Base-by-base conservation (phyloP, 1,140 invertebrate species). In the Physella acuta region DNA sequence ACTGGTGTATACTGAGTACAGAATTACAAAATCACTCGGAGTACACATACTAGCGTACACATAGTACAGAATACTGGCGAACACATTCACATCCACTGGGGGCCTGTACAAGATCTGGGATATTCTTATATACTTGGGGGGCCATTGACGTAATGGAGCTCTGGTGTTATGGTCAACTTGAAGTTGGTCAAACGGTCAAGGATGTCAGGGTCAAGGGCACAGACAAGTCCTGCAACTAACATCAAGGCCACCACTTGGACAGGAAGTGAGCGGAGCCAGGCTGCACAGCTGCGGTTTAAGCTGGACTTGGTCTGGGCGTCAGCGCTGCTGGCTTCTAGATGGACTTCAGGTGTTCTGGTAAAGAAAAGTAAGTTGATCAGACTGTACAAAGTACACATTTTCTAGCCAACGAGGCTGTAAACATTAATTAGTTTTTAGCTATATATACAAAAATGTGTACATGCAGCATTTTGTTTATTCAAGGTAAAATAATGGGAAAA, bases 61-160 rank as follows among this genome's bases (percentile, higher is more conserved):
- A n/a, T n/a, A n/a, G n/a, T n/a, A n/a, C n/a, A n/a, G n/a, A n/a
- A n/a, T n/a, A n/a, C n/a, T n/a, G n/a, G n/a, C n/a, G n/a, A n/a
- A n/a, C n/a, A n/a, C n/a, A n/a, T n/a, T n/a, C n/a, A n/a, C n/a
- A n/a, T n/a, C n/a, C n/a, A n/a, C n/a, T n/a, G n/a, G n/a, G n/a
- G n/a, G n/a, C n/a, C n/a, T n/a, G n/a, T n/a, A n/a, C n/a, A n/a
- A n/a, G n/a, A n/a, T n/a, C n/a, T n/a, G n/a, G n/a, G n/a, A n/a
- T n/a, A n/a, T n/a, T n/a, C 66, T 74, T 68, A 74, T 20, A 74
- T 36, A 39, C 93, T 93, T 37, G 93, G 93, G 26, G 93, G 92
- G 72, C 93, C 93, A 55, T 90, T 89, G 8, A 93, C 89, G 76
- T 94, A 94, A 58, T 92, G 89, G 68, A 95, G 84, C 78, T 94